These are phyloP conservation scores for Peromyscus maniculatus DNA, from an alignment of 2,113 vertebrate genomes.

Conservation along the genomic window DNA sequence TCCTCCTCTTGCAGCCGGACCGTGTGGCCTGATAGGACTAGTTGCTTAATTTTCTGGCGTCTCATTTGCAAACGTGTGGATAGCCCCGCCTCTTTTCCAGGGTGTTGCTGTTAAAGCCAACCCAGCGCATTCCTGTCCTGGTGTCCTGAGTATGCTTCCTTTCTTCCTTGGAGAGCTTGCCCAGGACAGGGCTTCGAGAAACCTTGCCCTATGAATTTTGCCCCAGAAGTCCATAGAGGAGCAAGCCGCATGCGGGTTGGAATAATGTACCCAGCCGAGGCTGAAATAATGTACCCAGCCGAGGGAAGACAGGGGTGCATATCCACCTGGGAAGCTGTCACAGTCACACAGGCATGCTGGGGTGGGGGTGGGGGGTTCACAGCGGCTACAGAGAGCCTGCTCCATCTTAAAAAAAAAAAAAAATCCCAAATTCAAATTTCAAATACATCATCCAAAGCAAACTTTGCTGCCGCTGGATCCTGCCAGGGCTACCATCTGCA, in stretches of 20 bases:
- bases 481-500: background rate
- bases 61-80: background rate
- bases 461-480: background rate
- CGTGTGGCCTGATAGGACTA: background rate
- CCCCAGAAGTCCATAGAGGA: background rate
- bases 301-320: background rate
- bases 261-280: fast-evolving
- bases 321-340: fast-evolving
- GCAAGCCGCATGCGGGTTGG: background rate
- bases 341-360: background rate
- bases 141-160: background rate
- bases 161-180: background rate
- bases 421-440: background rate
- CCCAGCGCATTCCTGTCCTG: background rate
- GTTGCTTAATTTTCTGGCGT: background rate
- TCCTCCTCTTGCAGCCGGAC: background rate
- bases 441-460: background rate
- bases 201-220: background rate
- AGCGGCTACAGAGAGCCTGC: background rate
- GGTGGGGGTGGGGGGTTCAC: background rate
- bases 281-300: fast-evolving
- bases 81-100: fast-evolving
- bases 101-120: background rate
- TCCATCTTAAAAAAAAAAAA: background rate
- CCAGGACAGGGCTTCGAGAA: fast-evolving